Base-by-base conservation (phyloP, 2,113 vertebrate species). In the Pseudorectes ferrugineus region DNA sequence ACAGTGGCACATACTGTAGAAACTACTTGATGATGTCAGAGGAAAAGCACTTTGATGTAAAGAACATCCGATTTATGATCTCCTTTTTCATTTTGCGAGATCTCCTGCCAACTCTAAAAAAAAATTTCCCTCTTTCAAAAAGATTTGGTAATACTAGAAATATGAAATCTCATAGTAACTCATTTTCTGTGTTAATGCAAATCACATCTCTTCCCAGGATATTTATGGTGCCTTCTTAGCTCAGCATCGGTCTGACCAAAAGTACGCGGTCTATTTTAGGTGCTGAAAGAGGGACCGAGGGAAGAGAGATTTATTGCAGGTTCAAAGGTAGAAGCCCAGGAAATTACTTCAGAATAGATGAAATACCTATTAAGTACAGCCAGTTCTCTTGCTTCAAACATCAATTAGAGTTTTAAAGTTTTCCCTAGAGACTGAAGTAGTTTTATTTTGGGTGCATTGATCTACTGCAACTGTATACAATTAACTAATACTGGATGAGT, bases 11-110 rank as follows among this genome's bases (percentile, higher is more conserved):
- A 67, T 62, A 46, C 29, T 85, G 51, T 49, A 87, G 80, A 76
- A 89, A 79, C 29, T 85, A 42, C 57, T 93, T 76, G 42, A 82
- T 88, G 87, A 85, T 92, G 89, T 87, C 70, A 92, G 93, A 93
- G 88, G 46, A 73, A 88, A 91, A 94, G 36, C 63, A 57, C 42
- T 95, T 85, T 25, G 29, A 59, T 83, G 31, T 73, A 85, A 96
- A 77, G 62, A 88, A 36, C 16, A 36, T 79, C 24, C 12, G 19
- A 43, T 82, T 94, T 96, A 85, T 55, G 12, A 74, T 77, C 75
- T 74, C 29, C 45, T 75, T 91, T 89, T 91, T 82, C 49, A 85
- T 91, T 93, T 85, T 74, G 54, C 59, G 74, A 51, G 22, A 70
- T 76, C 55, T 88, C 40, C 49, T 94, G 87, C 67, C 62, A 89